Evolutionary conservation across 2,797 vertebrate genomes (phyloP).

Genomic region (Gallinago solitaria): DNA sequence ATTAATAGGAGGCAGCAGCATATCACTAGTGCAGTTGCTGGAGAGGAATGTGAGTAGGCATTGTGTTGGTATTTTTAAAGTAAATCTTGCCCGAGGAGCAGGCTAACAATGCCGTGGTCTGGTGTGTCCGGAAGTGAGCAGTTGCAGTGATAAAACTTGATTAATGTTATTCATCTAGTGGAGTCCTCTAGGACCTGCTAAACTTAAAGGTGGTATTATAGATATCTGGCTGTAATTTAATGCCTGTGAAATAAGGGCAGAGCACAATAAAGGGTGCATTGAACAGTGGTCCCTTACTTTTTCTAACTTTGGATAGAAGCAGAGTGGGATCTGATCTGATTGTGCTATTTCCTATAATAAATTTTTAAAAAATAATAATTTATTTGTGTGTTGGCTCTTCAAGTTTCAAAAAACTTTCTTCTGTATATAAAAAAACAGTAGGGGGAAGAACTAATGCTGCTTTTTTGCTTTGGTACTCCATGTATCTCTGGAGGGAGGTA

Average conservation of each 20-base stretch:
- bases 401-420: not conserved
- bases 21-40: slow-evolving; percentile 36
- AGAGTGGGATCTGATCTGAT: not conserved
- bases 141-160: not conserved
- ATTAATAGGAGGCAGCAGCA: not conserved
- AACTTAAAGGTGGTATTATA: not conserved
- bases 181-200: not conserved
- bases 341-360: not conserved
- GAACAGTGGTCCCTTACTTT: not conserved
- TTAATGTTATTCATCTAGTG: not conserved
- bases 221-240: not conserved
- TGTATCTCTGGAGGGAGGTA: accelerated
- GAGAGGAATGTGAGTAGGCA: slow-evolving; percentile 55
- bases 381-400: not conserved
- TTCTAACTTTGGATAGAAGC: not conserved
- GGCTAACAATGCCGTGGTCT: not conserved
- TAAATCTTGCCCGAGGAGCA: slow-evolving; percentile 54
- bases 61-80: slow-evolving; percentile 67
- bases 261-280: not conserved
- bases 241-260: not conserved
- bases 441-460: not conserved
- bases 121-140: not conserved
- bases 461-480: not conserved
- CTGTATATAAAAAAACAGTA: not conserved
- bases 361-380: no score